Evolutionary conservation across 2,888 invertebrate species (phyloP).

Genomic region (Xiphydria camelus): DNA sequence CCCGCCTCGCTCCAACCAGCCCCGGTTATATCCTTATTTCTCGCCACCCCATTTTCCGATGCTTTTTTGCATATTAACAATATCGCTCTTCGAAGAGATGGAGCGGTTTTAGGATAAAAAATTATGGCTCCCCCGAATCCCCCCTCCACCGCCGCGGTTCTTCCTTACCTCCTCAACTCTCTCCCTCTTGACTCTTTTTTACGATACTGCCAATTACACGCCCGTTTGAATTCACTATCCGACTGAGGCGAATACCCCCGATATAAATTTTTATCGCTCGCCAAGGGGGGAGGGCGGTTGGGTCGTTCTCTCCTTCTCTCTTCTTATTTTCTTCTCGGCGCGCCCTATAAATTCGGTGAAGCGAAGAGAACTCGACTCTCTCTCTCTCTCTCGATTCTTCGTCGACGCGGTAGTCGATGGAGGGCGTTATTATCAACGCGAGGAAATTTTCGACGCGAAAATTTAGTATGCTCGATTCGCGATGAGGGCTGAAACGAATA

Average conservation of each 20-base stretch:
- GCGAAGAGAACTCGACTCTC: no score
- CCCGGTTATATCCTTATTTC: slow-evolving; percentile 47
- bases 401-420: no score
- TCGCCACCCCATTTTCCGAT: slow-evolving; percentile 55
- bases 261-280: slow-evolving; percentile 52
- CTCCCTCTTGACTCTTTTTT: slow-evolving; percentile 48
- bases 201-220: slow-evolving; percentile 59
- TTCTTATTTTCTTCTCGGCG: slow-evolving; percentile 20
- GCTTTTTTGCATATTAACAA: slow-evolving; percentile 59
- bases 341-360: no score
- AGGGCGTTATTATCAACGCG: no score
- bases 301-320: slow-evolving; percentile 23
- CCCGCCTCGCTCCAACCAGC: slow-evolving; percentile 20
- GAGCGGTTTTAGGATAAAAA: slow-evolving; percentile 50
- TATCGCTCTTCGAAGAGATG: slow-evolving; percentile 51
- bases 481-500: no score
- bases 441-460: no score
- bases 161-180: slow-evolving; percentile 25
- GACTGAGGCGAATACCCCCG: slow-evolving; percentile 43
- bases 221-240: slow-evolving; percentile 57
- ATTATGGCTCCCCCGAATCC: slow-evolving; percentile 43
- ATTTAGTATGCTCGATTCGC: no score
- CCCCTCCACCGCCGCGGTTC: slow-evolving; percentile 31
- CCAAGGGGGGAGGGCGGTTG: slow-evolving; percentile 7
- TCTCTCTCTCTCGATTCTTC: no score